Evolutionary conservation across 2,113 vertebrate genomes (phyloP), one percentile per base, ranked within the genome.

Genomic region (Caranx ignobilis): DNA sequence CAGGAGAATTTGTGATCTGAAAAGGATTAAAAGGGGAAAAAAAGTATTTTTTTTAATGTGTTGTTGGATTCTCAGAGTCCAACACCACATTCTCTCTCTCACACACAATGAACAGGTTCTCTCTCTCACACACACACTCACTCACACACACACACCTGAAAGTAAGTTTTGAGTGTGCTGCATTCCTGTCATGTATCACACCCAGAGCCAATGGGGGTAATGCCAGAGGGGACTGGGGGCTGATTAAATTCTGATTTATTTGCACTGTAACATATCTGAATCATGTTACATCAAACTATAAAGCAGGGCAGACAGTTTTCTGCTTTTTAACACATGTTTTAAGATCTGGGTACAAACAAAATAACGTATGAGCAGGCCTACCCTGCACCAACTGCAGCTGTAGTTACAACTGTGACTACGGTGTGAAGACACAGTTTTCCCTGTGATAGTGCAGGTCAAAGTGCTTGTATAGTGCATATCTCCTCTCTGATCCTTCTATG

Each of bases 1-100:
- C 94, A 95, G 73, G 89, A 93, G 92, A 99, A 97, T 55, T 87
- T 47, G 39, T 96, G 95, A 96, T 95, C 97, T 99, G 82, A 74
- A 88, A 34, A 19, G 21, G 48, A 31, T 5, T 26, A 26, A 39
- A 87, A 71, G 66, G 67, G 39, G 62, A 6, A 57, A 8, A 52
- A 11, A 31, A 74, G 11, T 41, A 12, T n/a, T 19, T 71, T 13
- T 62, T 21, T 50, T 7, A 54, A 68, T n/a, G 1, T 67, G 18
- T 11, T 63, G 31, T 18, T 67, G 50, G 8, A 52, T 57, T 3
- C 16, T 19, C 0, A 13, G 60, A 2, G 1, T 71, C 52, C 2
- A 71, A 60, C 77, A 47, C 35, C 32, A n/a, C n/a, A n/a, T 32
- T 67, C 1, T 37, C 4, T 62, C 31, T 66, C 5, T 47, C 3